A percentile compares a stretch with the other conserved stretches of the same genome.
phyloP scores from a whole-genome alignment of 2,888 invertebrate genomes.

The Leptodirus hochenwartii region DNA sequence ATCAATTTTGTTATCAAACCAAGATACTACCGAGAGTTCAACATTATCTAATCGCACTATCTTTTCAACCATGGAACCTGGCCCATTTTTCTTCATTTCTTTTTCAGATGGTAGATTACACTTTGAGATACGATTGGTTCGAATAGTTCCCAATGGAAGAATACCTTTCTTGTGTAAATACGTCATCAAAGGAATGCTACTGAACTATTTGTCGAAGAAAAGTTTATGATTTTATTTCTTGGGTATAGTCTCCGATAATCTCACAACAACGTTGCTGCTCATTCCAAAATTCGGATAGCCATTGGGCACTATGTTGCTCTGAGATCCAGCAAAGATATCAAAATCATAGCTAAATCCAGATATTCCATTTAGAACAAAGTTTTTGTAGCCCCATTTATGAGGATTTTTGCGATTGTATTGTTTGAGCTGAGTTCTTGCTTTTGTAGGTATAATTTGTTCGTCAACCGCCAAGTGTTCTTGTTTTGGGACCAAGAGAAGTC shows the following conservation, averaged over 20 bases:
- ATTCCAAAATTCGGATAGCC: slow-evolving; percentile 17
- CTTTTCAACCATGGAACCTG: slow-evolving; percentile 9
- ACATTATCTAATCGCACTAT: slow-evolving; percentile 7
- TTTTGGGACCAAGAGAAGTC: too few relatives aligned
- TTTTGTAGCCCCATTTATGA: slow-evolving; percentile 20
- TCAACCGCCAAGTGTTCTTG: not conserved
- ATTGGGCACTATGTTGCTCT: slow-evolving; percentile 8
- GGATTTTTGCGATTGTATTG: slow-evolving; percentile 20
- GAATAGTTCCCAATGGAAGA: slow-evolving; percentile 5
- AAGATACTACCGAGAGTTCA: slow-evolving; percentile 6
- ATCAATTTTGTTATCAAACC: slow-evolving; percentile 7
- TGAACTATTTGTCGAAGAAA: slow-evolving; percentile 20
- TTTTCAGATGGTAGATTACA: slow-evolving; percentile 11
- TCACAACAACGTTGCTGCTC: slow-evolving; percentile 17
- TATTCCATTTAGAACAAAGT: slow-evolving; percentile 19
- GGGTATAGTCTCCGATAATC: slow-evolving; percentile 15
- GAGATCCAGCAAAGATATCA: slow-evolving; percentile 18
- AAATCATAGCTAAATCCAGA: slow-evolving; percentile 21
- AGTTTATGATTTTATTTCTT: slow-evolving; percentile 17
- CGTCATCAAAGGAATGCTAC: slow-evolving; percentile 8
- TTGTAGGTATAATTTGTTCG: slow-evolving; percentile 3
- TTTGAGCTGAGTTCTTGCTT: slow-evolving; percentile 9
- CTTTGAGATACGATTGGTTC: slow-evolving; percentile 3
- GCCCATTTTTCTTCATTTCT: slow-evolving; percentile 10
- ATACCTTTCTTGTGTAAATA: slow-evolving; percentile 4